Base-by-base conservation (phyloP, 1,140 invertebrate genomes). In the Goniozus legneri region DNA sequence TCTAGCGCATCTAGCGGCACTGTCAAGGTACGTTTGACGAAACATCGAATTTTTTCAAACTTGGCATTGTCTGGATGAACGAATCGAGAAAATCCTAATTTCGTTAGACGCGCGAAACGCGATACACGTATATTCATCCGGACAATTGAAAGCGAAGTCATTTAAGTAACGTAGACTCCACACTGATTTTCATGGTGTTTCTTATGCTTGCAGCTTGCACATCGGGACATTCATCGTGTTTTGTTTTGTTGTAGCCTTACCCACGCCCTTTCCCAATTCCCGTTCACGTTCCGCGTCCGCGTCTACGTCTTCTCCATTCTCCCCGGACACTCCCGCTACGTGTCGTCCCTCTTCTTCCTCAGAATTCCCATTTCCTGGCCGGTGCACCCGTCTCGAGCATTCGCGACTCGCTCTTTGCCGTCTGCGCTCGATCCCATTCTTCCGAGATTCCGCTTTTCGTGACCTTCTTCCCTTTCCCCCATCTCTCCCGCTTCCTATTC, bases 1-100 rank as follows among this genome's bases (percentile, higher is more conserved):
- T 75, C 71, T 73, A 75, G 72, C 72, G 72, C 67, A 75, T 73
- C 71, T 73, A 73, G 72, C 72, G 72, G 72, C 71, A 75, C 71
- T 75, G 69, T 71, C 71, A 75, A 75, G 72, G 72, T 75, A 70
- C 67, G 56, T 60, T 47, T 15, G 37, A n/a, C n/a, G n/a, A n/a
- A n/a, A n/a, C n/a, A n/a, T n/a, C n/a, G n/a, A n/a, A n/a, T n/a
- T n/a, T n/a, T n/a, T n/a, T n/a, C n/a, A n/a, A n/a, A n/a, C n/a
- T n/a, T n/a, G n/a, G n/a, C n/a, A n/a, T n/a, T n/a, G n/a, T n/a
- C n/a, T n/a, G n/a, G n/a, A n/a, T n/a, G n/a, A n/a, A n/a, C n/a
- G n/a, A n/a, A n/a, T n/a, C n/a, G n/a, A n/a, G n/a, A n/a, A n/a
- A n/a, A n/a, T n/a, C n/a, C n/a, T n/a, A n/a, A n/a, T n/a, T n/a